Percentiles rank a stretch among this genome's conserved stretches.
Conservation (phyloP, 1,140 invertebrate species). For the Globodera rostochiensis region DNA sequence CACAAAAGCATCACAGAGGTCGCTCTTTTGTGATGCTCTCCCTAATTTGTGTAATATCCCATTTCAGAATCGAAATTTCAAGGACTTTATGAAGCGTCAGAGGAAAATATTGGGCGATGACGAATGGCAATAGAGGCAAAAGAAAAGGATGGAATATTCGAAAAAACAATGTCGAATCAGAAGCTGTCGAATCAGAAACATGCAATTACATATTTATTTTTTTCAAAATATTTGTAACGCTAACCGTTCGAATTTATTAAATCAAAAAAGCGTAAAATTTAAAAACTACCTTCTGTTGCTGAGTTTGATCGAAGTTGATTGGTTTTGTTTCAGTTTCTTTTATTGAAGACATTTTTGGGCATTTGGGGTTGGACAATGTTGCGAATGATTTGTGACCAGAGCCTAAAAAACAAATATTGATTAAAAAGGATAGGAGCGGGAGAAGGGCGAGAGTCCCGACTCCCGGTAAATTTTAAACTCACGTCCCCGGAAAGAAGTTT, state of each 20-base stretch:
- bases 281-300: too few relatives aligned
- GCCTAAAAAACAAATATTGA: too few relatives aligned
- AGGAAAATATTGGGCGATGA: conserved; percentile 27
- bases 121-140: conserved; percentile 24
- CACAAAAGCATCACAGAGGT: conserved; percentile 9
- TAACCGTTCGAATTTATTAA: too few relatives aligned
- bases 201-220: conserved; percentile 15
- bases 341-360: background rate
- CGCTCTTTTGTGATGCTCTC: background rate
- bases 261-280: too few relatives aligned
- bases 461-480: too few relatives aligned
- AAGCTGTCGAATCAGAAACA: too few relatives aligned
- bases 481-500: too few relatives aligned
- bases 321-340: background rate
- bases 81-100: conserved; percentile 29
- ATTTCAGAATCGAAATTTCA: conserved; percentile 11
- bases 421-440: too few relatives aligned
- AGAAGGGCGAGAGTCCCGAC: too few relatives aligned
- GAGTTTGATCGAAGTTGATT: too few relatives aligned
- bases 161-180: background rate
- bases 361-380: background rate
- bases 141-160: background rate
- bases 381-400: too few relatives aligned
- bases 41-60: background rate
- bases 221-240: too few relatives aligned